Percentiles rank a stretch among this genome's conserved stretches.
Conservation (phyloP, 2,888 invertebrate genomes). For the Diplazon laetatorius region DNA sequence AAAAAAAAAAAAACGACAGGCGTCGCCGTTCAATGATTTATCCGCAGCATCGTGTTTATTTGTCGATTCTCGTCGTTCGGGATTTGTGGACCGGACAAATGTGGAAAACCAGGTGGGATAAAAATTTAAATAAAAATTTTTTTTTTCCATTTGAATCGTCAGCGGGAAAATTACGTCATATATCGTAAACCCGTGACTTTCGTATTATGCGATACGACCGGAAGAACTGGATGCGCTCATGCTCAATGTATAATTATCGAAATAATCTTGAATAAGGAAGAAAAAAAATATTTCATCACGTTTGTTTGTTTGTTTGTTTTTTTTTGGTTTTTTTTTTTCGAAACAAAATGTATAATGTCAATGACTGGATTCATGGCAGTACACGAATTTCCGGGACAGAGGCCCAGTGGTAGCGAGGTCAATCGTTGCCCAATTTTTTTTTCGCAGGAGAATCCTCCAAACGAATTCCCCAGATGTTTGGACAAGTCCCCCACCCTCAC, state of each 20-base stretch:
- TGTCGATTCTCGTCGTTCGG: constrained; percentile 62
- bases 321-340: constrained; percentile 29
- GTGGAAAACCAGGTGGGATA: neutral
- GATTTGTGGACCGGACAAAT: constrained; percentile 68
- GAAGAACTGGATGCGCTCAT: constrained; percentile 20
- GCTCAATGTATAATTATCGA: too few species aligned
- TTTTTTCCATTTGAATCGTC: too few species aligned
- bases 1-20: constrained; percentile 49
- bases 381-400: constrained; percentile 58
- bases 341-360: constrained; percentile 61
- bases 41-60: constrained; percentile 21
- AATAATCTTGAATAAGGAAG: constrained; percentile 32
- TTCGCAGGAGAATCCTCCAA: too few species aligned
- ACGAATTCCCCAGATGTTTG: too few species aligned
- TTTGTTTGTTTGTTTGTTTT: constrained; percentile 33
- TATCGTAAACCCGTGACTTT: constrained; percentile 4
- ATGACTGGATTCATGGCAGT: constrained; percentile 63
- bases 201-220: constrained; percentile 19
- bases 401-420: constrained; percentile 71
- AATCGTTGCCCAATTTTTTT: constrained; percentile 70
- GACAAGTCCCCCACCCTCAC: too few species aligned
- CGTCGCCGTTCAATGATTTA: constrained; percentile 42
- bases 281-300: constrained; percentile 39
- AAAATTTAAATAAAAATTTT: constrained; percentile 23
- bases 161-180: neutral